These are phyloP conservation scores for Lottia gigantea DNA, from an alignment of 2,888 invertebrate species.

Conservation along the genomic window DNA sequence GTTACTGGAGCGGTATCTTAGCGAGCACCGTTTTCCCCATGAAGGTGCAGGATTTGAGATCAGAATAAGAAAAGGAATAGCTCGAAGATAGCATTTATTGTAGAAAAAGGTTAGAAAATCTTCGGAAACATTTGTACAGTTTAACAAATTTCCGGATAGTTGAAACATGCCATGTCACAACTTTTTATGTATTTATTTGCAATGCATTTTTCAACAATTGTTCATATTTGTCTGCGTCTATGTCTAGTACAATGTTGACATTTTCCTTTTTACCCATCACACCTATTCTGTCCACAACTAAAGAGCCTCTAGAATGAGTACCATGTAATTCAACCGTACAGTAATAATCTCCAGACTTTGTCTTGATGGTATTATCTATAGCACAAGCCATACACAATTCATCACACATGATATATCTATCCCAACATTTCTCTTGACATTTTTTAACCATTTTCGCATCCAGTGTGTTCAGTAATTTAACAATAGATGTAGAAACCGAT, in stretches of 20 bases:
- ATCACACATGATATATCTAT: not conserved
- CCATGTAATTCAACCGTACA: slow-evolving; percentile 6
- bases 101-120: too few relatives aligned
- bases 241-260: not conserved
- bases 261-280: not conserved
- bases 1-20: too few relatives aligned
- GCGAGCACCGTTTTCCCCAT: too few relatives aligned
- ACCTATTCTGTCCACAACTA: not conserved
- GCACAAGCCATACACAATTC: slow-evolving; percentile 12
- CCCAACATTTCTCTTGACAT: not conserved
- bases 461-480: not conserved
- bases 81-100: too few relatives aligned
- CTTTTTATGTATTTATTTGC: not conserved
- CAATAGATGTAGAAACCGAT: not conserved
- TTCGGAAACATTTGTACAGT: too few relatives aligned
- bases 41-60: too few relatives aligned
- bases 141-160: too few relatives aligned
- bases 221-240: not conserved
- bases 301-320: not conserved
- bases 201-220: not conserved
- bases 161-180: too few relatives aligned
- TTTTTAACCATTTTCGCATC: not conserved
- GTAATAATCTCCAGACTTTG: not conserved
- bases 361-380: not conserved
- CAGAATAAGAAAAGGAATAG: too few relatives aligned